Evolutionary conservation across 2,113 vertebrate species (phyloP).

Genomic region (Phalacrocorax aristotelis): DNA sequence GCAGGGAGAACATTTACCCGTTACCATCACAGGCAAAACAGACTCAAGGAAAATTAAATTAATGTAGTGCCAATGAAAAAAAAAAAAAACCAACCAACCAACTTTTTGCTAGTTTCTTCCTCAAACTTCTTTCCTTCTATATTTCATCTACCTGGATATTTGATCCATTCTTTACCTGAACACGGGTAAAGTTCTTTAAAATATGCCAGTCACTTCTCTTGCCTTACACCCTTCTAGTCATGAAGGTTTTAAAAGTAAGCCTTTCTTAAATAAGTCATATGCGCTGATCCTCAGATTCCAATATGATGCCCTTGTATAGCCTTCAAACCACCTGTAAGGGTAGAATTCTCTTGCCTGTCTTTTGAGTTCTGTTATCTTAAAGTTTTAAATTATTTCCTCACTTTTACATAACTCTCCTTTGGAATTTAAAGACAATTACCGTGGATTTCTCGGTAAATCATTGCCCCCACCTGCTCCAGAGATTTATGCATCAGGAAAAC

Average conservation of each 20-base stretch:
- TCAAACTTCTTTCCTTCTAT: background rate
- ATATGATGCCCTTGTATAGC: background rate
- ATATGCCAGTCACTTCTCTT: background rate
- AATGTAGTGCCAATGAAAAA: background rate
- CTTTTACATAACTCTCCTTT: background rate
- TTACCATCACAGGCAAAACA: background rate
- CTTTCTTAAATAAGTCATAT: background rate
- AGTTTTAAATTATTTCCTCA: background rate
- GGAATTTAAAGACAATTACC: background rate
- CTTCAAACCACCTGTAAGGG: background rate
- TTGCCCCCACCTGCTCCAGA: background rate
- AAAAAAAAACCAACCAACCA: too few species aligned
- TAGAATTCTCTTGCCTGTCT: background rate
- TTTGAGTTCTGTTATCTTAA: background rate
- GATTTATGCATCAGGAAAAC: background rate
- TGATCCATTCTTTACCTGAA: background rate
- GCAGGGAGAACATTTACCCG: background rate
- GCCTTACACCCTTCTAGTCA: background rate
- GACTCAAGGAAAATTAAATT: background rate
- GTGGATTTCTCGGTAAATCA: background rate
- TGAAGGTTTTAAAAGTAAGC: background rate
- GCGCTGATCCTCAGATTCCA: background rate
- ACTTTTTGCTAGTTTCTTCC: background rate
- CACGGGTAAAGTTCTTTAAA: background rate
- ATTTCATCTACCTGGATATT: background rate